These are phyloP conservation scores for Epinephelus coioides DNA, from an alignment of 2,797 vertebrate species.

Conservation along the genomic window DNA sequence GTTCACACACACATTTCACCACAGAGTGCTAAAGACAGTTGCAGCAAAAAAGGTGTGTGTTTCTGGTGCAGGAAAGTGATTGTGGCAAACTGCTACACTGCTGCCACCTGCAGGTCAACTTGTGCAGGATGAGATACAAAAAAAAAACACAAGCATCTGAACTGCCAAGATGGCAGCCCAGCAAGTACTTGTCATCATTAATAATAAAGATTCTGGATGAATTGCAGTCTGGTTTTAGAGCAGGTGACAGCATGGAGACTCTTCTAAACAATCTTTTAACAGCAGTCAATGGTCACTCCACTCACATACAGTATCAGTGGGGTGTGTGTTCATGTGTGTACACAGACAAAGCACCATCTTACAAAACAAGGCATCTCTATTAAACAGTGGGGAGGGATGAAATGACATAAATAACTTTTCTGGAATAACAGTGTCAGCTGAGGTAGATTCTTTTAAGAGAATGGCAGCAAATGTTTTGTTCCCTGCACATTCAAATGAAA, in stretches of 20 bases:
- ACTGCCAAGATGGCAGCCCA: not conserved
- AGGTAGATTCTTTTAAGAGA: not conserved
- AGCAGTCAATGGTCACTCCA: not conserved
- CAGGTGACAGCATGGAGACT: not conserved
- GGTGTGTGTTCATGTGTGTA: not conserved
- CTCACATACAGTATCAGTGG: not conserved
- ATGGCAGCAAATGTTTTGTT: not conserved
- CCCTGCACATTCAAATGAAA: not conserved
- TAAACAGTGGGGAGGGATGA: not conserved
- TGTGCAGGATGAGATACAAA: not conserved
- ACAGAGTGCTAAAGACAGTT: slow-evolving; percentile 14
- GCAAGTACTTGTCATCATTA: not conserved
- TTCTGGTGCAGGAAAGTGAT: not conserved
- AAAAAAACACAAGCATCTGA: not conserved
- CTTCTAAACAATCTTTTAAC: not conserved
- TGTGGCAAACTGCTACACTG: slow-evolving; percentile 43
- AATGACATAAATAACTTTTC: not conserved
- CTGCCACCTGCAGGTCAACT: slow-evolving; percentile 52
- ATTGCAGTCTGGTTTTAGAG: not conserved
- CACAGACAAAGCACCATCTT: not conserved
- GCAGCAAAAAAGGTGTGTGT: not conserved
- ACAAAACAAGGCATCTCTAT: not conserved
- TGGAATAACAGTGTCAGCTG: not conserved
- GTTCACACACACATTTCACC: not conserved
- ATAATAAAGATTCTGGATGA: not conserved